These are phyloP conservation scores for Philaethria dido DNA, from an alignment of 2,888 invertebrate species.

Conservation along the genomic window DNA sequence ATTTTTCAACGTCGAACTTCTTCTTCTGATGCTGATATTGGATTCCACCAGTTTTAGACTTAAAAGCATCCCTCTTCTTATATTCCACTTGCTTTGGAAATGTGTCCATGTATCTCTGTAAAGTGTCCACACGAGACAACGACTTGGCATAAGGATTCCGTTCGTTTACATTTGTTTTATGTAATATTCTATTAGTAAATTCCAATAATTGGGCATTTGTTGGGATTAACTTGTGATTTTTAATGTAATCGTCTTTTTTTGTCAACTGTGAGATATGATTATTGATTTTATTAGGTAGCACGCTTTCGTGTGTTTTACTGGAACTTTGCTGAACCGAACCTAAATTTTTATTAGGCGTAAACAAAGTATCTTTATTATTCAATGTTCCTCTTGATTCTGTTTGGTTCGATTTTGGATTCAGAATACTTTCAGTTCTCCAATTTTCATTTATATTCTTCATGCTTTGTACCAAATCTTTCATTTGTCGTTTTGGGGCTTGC, in stretches of 20 bases:
- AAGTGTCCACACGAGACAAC: constrained; percentile 7
- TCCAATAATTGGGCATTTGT: constrained; percentile 25
- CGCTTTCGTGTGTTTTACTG: background rate
- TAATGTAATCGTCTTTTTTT: background rate
- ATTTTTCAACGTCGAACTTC: constrained; percentile 45
- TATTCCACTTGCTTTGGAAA: constrained; percentile 32
- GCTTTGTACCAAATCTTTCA: background rate
- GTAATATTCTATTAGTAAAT: constrained; percentile 36
- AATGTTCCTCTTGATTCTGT: background rate
- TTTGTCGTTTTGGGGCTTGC: background rate
- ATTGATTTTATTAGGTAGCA: background rate
- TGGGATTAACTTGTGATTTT: constrained; percentile 4
- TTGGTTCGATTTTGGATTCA: background rate
- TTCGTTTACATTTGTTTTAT: constrained; percentile 33
- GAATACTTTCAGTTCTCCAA: background rate
- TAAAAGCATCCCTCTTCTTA: constrained; percentile 38
- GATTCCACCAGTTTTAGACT: background rate
- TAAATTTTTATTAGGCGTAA: background rate
- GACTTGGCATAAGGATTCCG: background rate
- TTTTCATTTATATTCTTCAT: background rate
- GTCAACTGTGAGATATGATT: background rate
- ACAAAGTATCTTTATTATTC: background rate
- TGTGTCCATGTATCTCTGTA: constrained; percentile 14
- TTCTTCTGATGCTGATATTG: constrained; percentile 18
- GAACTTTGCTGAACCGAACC: background rate